A percentile compares a stretch with the other conserved stretches of the same genome.
Evolutionary conservation across 2,888 invertebrate genomes (phyloP).

Genomic region (Acronicta psi): DNA sequence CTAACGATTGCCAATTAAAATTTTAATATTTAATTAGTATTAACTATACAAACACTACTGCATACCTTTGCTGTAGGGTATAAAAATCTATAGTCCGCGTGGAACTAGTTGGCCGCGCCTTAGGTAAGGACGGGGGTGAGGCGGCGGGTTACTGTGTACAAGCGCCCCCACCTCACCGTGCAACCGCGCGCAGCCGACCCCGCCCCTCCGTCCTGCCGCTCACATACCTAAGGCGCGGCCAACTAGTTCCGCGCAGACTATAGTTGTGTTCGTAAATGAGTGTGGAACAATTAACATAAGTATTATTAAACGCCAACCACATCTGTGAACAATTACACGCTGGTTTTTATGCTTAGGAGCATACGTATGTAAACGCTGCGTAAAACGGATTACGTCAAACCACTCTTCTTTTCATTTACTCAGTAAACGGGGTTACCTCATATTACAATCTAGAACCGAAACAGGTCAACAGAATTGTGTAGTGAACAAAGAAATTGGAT

Average conservation of each 20-base stretch:
- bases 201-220: too few species aligned
- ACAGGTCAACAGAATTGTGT: constrained; percentile 12
- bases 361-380: neutral
- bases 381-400: constrained; percentile 14
- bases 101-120: too few species aligned
- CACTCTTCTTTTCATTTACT: constrained; percentile 39
- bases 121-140: too few species aligned
- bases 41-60: too few species aligned
- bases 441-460: constrained; percentile 19
- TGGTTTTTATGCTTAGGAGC: constrained; percentile 5
- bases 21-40: too few species aligned
- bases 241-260: too few species aligned
- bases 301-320: neutral
- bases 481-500: constrained; percentile 18
- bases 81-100: neutral
- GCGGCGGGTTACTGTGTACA: too few species aligned
- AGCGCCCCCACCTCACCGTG: too few species aligned
- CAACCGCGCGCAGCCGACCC: too few species aligned
- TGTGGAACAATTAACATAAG: neutral
- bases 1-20: too few species aligned
- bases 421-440: constrained; percentile 28
- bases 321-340: constrained; percentile 7
- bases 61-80: neutral
- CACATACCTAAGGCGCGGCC: too few species aligned
- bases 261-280: too few species aligned